Conservation (phyloP, 2,797 vertebrate genomes). For the Nothura maculosa region DNA sequence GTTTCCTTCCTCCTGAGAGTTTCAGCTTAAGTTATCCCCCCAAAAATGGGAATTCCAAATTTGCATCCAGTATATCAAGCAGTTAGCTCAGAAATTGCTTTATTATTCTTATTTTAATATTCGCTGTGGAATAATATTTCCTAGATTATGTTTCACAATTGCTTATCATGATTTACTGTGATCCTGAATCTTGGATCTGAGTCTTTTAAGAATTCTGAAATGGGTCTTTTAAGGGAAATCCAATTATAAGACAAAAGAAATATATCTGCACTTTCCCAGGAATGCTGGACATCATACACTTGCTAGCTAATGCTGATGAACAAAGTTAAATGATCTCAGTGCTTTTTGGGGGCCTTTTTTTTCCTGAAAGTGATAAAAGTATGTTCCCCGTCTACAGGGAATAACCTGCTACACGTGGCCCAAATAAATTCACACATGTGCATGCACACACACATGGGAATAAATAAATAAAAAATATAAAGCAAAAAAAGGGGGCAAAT, state of each 20-base stretch:
- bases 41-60: background rate
- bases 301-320: background rate
- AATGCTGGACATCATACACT: background rate
- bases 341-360: background rate
- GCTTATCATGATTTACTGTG: background rate
- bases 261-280: background rate
- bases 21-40: background rate
- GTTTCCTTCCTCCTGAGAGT: background rate
- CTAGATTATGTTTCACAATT: background rate
- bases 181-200: too few species aligned
- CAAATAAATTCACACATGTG: accelerated
- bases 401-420: background rate
- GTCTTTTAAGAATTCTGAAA: too few species aligned
- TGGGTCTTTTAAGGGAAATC: background rate
- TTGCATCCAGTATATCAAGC: background rate
- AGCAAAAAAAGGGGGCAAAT: background rate
- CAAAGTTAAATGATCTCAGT: background rate
- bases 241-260: background rate
- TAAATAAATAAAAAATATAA: too few species aligned
- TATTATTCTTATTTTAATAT: background rate
- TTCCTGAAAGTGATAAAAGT: background rate
- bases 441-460: too few species aligned
- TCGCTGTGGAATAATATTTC: background rate
- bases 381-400: background rate
- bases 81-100: background rate